Conservation (phyloP, 2,113 vertebrate species). For the Malurus melanocephalus region DNA sequence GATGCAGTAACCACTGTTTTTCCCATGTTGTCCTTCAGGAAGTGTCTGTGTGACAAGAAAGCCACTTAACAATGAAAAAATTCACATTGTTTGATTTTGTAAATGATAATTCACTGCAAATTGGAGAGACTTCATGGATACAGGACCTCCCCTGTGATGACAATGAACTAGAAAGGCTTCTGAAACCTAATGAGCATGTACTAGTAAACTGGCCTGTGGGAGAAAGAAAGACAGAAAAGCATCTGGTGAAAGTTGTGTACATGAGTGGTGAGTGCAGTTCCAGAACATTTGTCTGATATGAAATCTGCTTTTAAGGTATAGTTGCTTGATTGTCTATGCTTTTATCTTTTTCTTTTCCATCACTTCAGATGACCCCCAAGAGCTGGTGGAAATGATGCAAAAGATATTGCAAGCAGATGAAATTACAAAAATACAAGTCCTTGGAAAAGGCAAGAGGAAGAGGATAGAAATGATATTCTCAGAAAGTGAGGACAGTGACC, state of each 20-base stretch:
- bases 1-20: background rate
- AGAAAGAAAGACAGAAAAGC: constrained; percentile 38
- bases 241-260: constrained; percentile 37
- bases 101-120: constrained; percentile 55
- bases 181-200: constrained; percentile 16
- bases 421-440: constrained; percentile 60
- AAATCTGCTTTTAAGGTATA: background rate
- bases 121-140: constrained; percentile 54
- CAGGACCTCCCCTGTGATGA: constrained; percentile 2
- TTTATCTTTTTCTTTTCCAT: background rate
- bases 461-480: constrained; percentile 69
- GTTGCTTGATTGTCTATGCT: constrained; percentile 18
- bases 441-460: constrained; percentile 75
- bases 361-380: constrained; percentile 53
- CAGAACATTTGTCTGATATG: background rate
- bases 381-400: constrained; percentile 70
- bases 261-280: constrained; percentile 28
- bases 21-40: background rate
- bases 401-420: constrained; percentile 66
- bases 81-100: constrained; percentile 56
- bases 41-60: background rate
- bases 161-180: constrained; percentile 27
- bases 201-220: constrained; percentile 40
- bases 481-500: constrained; percentile 65
- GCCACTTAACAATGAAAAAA: constrained; percentile 22